These are phyloP conservation scores for Poicephalus meyeri DNA, from an alignment of 2,113 vertebrate genomes.

Conservation along the genomic window DNA sequence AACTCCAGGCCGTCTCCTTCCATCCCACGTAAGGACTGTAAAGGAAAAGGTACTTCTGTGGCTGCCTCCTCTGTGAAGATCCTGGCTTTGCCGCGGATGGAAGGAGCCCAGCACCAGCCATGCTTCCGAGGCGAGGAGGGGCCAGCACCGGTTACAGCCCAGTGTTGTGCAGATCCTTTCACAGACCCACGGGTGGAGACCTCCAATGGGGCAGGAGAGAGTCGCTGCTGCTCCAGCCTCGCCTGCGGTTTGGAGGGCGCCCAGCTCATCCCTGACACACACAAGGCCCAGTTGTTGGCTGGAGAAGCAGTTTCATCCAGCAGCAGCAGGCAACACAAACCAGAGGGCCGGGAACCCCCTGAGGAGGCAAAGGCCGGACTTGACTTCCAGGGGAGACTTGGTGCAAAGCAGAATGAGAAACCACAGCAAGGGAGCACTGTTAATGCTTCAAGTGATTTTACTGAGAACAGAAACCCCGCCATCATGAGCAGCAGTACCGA, in stretches of 20 bases:
- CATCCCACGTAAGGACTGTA: background rate
- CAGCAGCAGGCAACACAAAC: background rate
- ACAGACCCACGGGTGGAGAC: rapidly evolving
- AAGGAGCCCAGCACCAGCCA: background rate
- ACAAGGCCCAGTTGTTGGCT: rapidly evolving
- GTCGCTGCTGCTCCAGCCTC: background rate
- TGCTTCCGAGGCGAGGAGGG: rapidly evolving
- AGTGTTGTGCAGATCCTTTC: rapidly evolving
- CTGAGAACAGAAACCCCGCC: background rate
- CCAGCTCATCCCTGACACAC: background rate
- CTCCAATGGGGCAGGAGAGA: background rate
- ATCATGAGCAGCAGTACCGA: rapidly evolving
- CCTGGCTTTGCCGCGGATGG: background rate
- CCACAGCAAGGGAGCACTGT: rapidly evolving
- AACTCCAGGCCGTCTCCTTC: background rate
- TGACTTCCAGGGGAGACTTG: background rate
- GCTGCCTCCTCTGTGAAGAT: background rate
- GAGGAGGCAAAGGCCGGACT: rapidly evolving
- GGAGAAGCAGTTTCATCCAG: background rate
- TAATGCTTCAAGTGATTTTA: rapidly evolving
- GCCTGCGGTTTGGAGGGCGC: background rate
- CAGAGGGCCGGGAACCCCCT: no score
- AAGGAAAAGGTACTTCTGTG: background rate
- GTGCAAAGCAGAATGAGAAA: background rate
- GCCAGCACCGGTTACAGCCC: background rate